Conservation (phyloP, 2,888 invertebrate species). For the Melikaiella ostensackeni region DNA sequence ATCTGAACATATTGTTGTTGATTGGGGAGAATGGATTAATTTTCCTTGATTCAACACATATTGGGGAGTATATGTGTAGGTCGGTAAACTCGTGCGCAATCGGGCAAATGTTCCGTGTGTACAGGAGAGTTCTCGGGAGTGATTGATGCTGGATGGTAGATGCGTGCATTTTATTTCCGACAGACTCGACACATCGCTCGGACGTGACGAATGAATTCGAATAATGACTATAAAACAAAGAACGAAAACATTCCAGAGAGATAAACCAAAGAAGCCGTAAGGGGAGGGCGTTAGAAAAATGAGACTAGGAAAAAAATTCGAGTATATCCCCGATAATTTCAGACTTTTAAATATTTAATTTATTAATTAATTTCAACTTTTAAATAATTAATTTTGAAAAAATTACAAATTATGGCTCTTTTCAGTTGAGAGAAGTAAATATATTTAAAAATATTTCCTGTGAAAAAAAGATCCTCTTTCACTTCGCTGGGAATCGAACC, state of each 20-base stretch:
- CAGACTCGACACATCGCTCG: constrained; percentile 53
- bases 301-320: constrained; percentile 41
- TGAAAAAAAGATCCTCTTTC: too few species aligned
- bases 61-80: neutral
- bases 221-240: constrained; percentile 53
- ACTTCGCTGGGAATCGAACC: too few species aligned
- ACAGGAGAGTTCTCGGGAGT: constrained; percentile 42
- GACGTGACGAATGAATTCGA: constrained; percentile 63
- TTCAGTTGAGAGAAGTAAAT: too few species aligned
- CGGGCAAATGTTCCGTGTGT: constrained; percentile 45
- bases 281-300: constrained; percentile 31
- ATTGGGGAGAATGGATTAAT: neutral
- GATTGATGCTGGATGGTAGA: constrained; percentile 53
- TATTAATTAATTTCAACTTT: neutral
- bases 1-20: neutral
- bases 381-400: too few species aligned
- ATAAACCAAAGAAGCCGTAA: constrained; percentile 49
- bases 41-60: constrained; percentile 4
- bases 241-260: constrained; percentile 45
- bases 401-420: too few species aligned
- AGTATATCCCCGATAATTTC: neutral
- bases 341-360: neutral
- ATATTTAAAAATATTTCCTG: too few species aligned
- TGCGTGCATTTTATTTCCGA: constrained; percentile 48
- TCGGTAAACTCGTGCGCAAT: constrained; percentile 39